Evolutionary conservation across 2,113 vertebrate species (phyloP).

Genomic region (Eretmochelys imbricata): DNA sequence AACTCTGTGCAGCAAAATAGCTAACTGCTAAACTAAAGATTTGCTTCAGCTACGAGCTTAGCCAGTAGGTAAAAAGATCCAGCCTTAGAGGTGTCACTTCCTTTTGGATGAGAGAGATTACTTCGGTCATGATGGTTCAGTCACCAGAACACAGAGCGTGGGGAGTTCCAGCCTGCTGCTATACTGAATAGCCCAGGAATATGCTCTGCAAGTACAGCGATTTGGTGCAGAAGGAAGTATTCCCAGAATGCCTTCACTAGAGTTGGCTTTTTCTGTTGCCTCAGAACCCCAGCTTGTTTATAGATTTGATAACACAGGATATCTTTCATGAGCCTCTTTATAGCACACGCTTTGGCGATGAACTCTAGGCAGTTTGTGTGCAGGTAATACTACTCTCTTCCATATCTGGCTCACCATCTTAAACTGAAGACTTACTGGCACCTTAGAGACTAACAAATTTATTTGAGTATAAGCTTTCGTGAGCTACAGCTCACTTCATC

Average conservation of each 20-base stretch:
- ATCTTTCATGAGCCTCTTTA: neutral
- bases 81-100: neutral
- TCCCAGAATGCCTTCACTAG: neutral
- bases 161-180: neutral
- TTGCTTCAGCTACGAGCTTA: neutral
- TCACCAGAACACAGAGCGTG: rapidly evolving
- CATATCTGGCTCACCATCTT: neutral
- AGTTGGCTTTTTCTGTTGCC: neutral
- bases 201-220: neutral
- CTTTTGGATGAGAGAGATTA: rapidly evolving
- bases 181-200: rapidly evolving
- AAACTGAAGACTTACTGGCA: neutral
- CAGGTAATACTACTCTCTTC: neutral
- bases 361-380: neutral
- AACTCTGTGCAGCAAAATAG: neutral
- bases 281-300: neutral
- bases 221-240: neutral
- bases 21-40: neutral
- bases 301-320: neutral
- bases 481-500: no score
- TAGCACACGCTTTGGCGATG: neutral
- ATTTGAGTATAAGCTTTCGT: no score
- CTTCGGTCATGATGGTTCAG: neutral
- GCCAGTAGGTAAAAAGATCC: rapidly evolving
- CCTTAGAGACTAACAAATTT: no score